phyloP scores from a whole-genome alignment of 2,113 vertebrate species.

The Oryzias celebensis region DNA sequence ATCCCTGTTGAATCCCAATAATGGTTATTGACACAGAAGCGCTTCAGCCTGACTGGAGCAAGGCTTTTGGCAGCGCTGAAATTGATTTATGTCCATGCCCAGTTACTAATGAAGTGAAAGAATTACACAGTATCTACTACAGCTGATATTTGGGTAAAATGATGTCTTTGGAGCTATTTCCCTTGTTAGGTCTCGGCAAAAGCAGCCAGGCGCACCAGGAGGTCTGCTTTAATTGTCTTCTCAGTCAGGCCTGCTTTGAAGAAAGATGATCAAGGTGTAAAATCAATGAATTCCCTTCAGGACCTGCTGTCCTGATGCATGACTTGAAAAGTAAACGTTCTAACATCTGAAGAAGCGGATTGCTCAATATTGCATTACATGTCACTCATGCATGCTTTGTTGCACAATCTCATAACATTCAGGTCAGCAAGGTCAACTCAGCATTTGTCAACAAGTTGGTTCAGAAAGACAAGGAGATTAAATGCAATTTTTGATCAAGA shows the following conservation, averaged over 20 bases:
- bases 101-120: conserved; percentile 45
- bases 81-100: conserved; percentile 49
- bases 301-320: not conserved
- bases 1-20: no score
- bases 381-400: not conserved
- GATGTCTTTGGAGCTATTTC: conserved; percentile 48
- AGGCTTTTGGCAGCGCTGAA: conserved; percentile 21
- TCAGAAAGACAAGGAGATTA: not conserved
- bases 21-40: conserved; percentile 37
- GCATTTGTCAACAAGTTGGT: not conserved
- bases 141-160: conserved; percentile 39
- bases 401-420: conserved; percentile 7
- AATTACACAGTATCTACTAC: conserved; percentile 13
- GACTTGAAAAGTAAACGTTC: conserved; percentile 3
- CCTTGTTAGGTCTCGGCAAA: conserved; percentile 17
- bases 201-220: conserved; percentile 12
- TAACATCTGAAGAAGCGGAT: not conserved
- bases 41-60: conserved; percentile 39
- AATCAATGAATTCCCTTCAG: conserved; percentile 15
- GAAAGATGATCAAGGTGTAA: conserved; percentile 1
- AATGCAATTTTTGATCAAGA: conserved; percentile 2
- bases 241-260: conserved; percentile 13
- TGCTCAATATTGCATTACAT: not conserved
- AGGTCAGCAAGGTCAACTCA: conserved; percentile 2
- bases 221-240: conserved; percentile 1